These are phyloP conservation scores for Volucella bombylans DNA, from an alignment of 2,888 invertebrate species.

Conservation along the genomic window DNA sequence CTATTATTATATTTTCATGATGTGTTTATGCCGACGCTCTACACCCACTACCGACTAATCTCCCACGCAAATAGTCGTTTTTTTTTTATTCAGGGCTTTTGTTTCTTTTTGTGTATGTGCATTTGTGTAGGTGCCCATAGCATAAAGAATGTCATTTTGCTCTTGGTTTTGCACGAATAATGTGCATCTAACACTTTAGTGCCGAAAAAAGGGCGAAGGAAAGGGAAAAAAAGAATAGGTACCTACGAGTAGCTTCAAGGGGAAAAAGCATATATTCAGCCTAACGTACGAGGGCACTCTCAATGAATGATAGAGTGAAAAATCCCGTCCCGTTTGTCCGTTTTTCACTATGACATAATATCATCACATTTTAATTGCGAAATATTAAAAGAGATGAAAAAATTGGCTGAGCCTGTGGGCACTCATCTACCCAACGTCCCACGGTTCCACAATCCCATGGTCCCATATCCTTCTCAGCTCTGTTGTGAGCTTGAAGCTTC, in stretches of 20 bases:
- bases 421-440: slow-evolving; percentile 57
- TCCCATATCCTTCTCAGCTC: slow-evolving; percentile 41
- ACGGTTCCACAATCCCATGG: not conserved
- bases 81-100: slow-evolving; percentile 26
- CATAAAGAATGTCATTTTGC: slow-evolving; percentile 12
- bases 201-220: slow-evolving; percentile 36
- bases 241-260: slow-evolving; percentile 51
- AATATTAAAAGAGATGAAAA: slow-evolving; percentile 74
- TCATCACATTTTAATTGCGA: slow-evolving; percentile 74
- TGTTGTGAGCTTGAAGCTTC: not conserved
- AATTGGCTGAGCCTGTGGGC: slow-evolving; percentile 74
- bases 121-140: slow-evolving; percentile 14
- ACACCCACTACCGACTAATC: slow-evolving; percentile 46
- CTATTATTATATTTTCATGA: slow-evolving; percentile 4
- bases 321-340: slow-evolving; percentile 73
- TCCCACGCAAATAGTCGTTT: slow-evolving; percentile 70
- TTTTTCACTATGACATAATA: slow-evolving; percentile 74
- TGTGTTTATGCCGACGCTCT: slow-evolving; percentile 12
- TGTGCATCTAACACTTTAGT: slow-evolving; percentile 62
- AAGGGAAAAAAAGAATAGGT: slow-evolving; percentile 7
- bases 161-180: slow-evolving; percentile 16
- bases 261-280: slow-evolving; percentile 13
- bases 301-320: slow-evolving; percentile 73
- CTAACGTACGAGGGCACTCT: slow-evolving; percentile 17
- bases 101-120: not conserved